Evolutionary conservation across 2,888 invertebrate species (phyloP), one percentile per base, ranked within the genome.

Genomic region (Zelleria hepariella): DNA sequence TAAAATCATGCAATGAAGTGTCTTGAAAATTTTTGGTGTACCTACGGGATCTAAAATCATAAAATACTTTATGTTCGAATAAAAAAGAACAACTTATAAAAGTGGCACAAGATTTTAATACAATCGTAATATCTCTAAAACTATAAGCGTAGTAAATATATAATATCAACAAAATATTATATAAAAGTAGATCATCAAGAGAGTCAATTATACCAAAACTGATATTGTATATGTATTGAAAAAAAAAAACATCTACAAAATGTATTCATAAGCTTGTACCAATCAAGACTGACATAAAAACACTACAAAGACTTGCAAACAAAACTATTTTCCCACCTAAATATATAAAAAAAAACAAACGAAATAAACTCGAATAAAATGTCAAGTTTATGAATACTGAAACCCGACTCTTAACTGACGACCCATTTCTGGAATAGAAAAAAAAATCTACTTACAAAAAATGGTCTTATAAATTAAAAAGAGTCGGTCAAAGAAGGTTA

Each of bases 271-370:
- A 51, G 51, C 51, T 51, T 51, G 21, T 20, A 18, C 18, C 18
- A 51, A 8, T 21, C 51, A 51, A 51, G 51, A 51, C 51, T 51
- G 51, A 51, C 21, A 18, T 51, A 1, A 20, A 21, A 21, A 21
- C 20, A 10, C 51, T 3, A 51, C 23, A 23, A 51, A 42, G 32
- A 42, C 32, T 42, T 42, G 32, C 10, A 42, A 51, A 23, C 51
- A 51, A 21, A 20, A 51, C 51, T 51, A 51, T 51, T 42, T 51
- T 51, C 51, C 51, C 51, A 51, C 51, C 51, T 51, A 51, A 51
- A 51, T 51, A 23, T 51, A 21, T n/a, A 51, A 10, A 42, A 42
- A 15, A 42, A 42, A 10, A 42, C 32, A 2, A 42, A 42, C 32
- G 15, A 42, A 42, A 42, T 42, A 42, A 42, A 42, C 32, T 42